Percentiles rank a stretch among this genome's conserved stretches.
Evolutionary conservation across 2,888 invertebrate genomes (phyloP).

Genomic region (Temnothorax ravouxi): DNA sequence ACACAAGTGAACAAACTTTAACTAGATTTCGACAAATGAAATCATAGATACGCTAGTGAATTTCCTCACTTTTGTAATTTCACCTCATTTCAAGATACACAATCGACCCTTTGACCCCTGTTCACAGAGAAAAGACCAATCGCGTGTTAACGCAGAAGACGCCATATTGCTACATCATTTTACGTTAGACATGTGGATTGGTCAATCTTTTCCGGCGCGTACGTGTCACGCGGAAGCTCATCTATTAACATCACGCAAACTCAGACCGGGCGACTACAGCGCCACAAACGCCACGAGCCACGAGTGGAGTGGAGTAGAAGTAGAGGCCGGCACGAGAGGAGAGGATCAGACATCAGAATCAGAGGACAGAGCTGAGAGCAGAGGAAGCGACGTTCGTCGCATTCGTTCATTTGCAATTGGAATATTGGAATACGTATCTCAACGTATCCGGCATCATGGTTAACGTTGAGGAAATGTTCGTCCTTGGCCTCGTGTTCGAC

Average conservation of each 20-base stretch:
- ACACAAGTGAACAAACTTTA: too few species aligned
- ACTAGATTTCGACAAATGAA: too few species aligned
- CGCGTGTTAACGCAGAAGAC: neutral
- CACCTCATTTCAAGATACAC: too few species aligned
- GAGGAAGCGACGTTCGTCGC: neutral
- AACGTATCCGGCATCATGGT: constrained; percentile 85
- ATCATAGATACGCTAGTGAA: too few species aligned
- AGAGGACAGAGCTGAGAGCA: too few species aligned
- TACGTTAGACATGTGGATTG: neutral
- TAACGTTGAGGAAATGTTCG: constrained; percentile 84
- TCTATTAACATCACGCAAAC: neutral
- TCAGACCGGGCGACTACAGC: neutral
- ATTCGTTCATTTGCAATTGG: neutral
- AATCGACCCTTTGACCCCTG: too few species aligned
- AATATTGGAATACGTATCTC: neutral
- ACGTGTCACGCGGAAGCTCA: neutral
- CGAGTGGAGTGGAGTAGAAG: too few species aligned
- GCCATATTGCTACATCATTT: neutral
- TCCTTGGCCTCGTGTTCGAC: constrained; percentile 89
- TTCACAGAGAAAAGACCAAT: too few species aligned
- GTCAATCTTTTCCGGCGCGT: neutral
- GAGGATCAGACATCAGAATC: too few species aligned
- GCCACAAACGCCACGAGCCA: neutral
- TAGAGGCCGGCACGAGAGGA: neutral
- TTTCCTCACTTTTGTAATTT: too few species aligned